These are phyloP conservation scores for Sebastes minor DNA, from an alignment of 2,797 vertebrate genomes.

Conservation along the genomic window DNA sequence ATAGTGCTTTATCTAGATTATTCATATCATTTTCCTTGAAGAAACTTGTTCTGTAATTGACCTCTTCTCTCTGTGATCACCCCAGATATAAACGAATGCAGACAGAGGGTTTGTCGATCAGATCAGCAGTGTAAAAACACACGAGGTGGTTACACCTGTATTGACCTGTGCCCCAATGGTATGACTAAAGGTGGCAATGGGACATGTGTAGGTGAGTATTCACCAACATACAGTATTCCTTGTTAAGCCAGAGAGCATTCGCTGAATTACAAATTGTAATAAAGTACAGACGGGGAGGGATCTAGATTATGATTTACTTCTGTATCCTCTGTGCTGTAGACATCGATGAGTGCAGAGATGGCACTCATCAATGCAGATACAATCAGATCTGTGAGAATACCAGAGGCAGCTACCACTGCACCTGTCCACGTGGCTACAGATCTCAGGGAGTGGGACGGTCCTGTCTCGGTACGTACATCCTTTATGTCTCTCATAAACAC, in stretches of 20 bases:
- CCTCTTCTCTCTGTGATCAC: slow-evolving; percentile 1
- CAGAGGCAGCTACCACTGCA: slow-evolving; percentile 92
- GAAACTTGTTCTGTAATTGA: neutral
- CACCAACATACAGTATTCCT: neutral
- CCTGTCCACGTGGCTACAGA: slow-evolving; percentile 91
- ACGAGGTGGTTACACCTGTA: slow-evolving; percentile 93
- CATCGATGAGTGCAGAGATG: slow-evolving; percentile 93
- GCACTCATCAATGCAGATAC: slow-evolving; percentile 93
- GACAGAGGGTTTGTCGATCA: slow-evolving; percentile 91
- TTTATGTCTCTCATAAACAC: neutral
- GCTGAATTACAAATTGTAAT: neutral
- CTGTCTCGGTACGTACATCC: slow-evolving; percentile 88
- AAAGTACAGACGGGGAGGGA: neutral
- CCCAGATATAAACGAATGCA: slow-evolving; percentile 95
- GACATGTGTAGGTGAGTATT: slow-evolving; percentile 90
- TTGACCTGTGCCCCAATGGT: slow-evolving; percentile 93
- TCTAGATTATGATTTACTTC: neutral
- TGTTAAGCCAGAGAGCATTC: neutral
- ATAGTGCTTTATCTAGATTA: neutral
- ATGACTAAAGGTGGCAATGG: slow-evolving; percentile 93
- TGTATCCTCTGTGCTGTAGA: slow-evolving; percentile 75
- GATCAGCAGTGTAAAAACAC: slow-evolving; percentile 97
- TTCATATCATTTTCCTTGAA: neutral
- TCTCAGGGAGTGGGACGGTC: slow-evolving; percentile 89
- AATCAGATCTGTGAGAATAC: slow-evolving; percentile 98